These are phyloP conservation scores for Drosophila kepulauana DNA, from an alignment of 1,140 invertebrate species.

Conservation along the genomic window DNA sequence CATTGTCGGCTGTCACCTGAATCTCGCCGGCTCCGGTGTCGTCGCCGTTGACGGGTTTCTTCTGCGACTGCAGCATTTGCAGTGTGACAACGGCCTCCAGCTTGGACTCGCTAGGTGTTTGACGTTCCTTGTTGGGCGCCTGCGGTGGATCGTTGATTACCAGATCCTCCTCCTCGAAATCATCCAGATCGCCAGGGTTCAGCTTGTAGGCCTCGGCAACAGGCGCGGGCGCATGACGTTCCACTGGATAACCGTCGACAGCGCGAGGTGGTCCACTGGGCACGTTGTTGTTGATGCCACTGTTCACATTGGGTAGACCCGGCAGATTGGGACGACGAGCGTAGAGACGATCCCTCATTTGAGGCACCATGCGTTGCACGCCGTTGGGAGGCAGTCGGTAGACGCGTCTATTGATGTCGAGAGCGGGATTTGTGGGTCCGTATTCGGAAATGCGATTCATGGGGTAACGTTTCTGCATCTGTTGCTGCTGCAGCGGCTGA, in stretches of 20 bases:
- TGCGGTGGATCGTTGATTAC: slow-evolving; percentile 82
- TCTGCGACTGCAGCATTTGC: slow-evolving; percentile 88
- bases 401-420: slow-evolving; percentile 72
- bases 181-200: slow-evolving; percentile 57
- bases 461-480: slow-evolving; percentile 65
- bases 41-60: slow-evolving; percentile 64
- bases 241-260: slow-evolving; percentile 59
- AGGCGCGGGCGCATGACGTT: slow-evolving; percentile 71
- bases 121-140: slow-evolving; percentile 62
- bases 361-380: slow-evolving; percentile 51
- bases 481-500: slow-evolving; percentile 56
- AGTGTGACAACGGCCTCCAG: slow-evolving; percentile 87
- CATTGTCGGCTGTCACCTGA: slow-evolving; percentile 78
- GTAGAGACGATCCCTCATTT: slow-evolving; percentile 65
- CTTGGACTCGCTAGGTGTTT: slow-evolving; percentile 58
- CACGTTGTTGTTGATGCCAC: background rate
- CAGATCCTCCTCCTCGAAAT: slow-evolving; percentile 81
- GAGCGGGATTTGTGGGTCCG: slow-evolving; percentile 36
- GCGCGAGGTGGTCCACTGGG: slow-evolving; percentile 43
- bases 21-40: slow-evolving; percentile 75
- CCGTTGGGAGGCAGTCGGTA: slow-evolving; percentile 71
- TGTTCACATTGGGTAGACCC: background rate
- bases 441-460: slow-evolving; percentile 65
- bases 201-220: slow-evolving; percentile 60
- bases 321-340: slow-evolving; percentile 46